Evolutionary conservation across 2,797 vertebrate species (phyloP), one percentile per base, ranked within the genome.

Genomic region (Botia almorhae): DNA sequence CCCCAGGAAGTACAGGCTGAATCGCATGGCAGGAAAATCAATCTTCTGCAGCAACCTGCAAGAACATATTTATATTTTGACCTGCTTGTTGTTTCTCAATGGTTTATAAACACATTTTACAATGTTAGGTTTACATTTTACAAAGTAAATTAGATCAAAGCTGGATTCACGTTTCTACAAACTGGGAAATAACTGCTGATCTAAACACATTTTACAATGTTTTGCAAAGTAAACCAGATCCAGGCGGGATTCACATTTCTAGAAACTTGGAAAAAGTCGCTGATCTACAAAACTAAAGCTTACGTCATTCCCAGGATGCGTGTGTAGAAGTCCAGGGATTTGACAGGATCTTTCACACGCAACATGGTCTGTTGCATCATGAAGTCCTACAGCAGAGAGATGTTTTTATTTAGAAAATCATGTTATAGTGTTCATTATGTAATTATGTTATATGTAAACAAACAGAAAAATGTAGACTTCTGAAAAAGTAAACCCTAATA

Each of bases 321-420:
- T 19, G 98, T 98, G 91, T 99, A 99, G 91, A 99, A 99, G 88
- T 98, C 96, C 90, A 99, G 33, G 1, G 97, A 99, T 83, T 97
- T 99, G 46, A 94, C 93, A 0, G 97, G 98, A 93, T 99, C 97
- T 85, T 99, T 99, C 74, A 99, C 94, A 83, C 97, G 93, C 60
- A 99, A 89, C 98, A 99, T 99, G 0, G 98, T 99, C 90, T 99
- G 98, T 89, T 99, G 98, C 89, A 99, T 94, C 83, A 99, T 91
- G 82, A 98, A 99, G 85, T 98, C 98, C 98, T 98, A 33, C 36
- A 64, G 48, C n/a, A 61, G 29, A 58, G 16, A 46, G 7, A 43
- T 4, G 14, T 4, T n/a, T 29, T 21, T n/a, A 23, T 0, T 29
- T 29, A 43, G 29, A 21, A n/a, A 0, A 78, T 33, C 14, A n/a